Base-by-base conservation (phyloP, 2,888 invertebrate species). In the Xanthia icteritia region DNA sequence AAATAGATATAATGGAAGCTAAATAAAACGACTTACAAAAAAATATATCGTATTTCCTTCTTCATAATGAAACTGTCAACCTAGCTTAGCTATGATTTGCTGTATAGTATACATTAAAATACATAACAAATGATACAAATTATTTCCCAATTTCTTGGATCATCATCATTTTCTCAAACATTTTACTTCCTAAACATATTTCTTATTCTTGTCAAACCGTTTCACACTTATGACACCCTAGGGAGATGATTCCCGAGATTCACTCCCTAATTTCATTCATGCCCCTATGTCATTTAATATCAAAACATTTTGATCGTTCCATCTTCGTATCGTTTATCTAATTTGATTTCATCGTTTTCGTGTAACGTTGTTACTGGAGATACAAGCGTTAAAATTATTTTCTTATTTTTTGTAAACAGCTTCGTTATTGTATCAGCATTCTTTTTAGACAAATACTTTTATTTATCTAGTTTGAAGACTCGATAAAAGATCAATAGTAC, bases 231-330 rank as follows among this genome's bases (percentile, higher is more conserved):
- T 27, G n/a, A 31, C 39, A n/a, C 72, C 23, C 81, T 15, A 11
- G 70, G 54, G 77, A 82, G 68, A 31, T n/a, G n/a, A 36, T 61
- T 61, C 58, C 56, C 79, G n/a, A 61, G 13, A 15, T 31, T 63
- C 45, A 8, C 36, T 48, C 71, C 60, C 36, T 54, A 61, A 45
- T 68, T 63, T 54, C 54, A 8, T 63, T 54, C 54, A 8, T 71
- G 48, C 31, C 45, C 64, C 45, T 76, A 67, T 70, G 58, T 85
- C 70, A 85, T 76, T 23, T 76, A 58, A 70, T 85, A 81, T 83
- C 69, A 73, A 81, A 83, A 83, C 77, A 81, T 76, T 82, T 81
- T 85, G 76, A 73, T 81, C 77, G 80, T 58, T 54, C 60, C 69
- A 27, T 65, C 73, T 54, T 73, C 68, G 71, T 70, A 69, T 85